Conservation (phyloP, 1,140 invertebrate genomes). For the Euschistus heros region DNA sequence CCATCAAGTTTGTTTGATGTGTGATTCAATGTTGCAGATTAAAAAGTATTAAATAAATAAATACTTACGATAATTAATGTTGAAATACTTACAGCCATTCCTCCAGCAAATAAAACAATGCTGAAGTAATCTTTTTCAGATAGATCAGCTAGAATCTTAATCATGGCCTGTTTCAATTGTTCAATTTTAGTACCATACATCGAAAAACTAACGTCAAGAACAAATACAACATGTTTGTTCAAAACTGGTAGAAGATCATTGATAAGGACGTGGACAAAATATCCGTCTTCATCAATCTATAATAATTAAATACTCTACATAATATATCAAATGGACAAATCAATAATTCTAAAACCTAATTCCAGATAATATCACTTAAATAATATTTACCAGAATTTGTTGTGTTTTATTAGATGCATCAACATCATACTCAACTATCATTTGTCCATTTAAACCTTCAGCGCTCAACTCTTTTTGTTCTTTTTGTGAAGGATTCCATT, state of each 20-base stretch:
- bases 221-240: constrained; percentile 57
- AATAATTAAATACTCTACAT: too few species aligned
- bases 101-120: constrained; percentile 46
- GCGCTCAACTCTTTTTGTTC: constrained; percentile 38
- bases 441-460: constrained; percentile 47
- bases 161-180: constrained; percentile 55
- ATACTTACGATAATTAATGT: too few species aligned
- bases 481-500: constrained; percentile 28
- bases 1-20: too few species aligned
- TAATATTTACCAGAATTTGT: constrained; percentile 42
- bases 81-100: constrained; percentile 20
- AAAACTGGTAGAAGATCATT: constrained; percentile 46
- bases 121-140: constrained; percentile 51
- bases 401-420: constrained; percentile 40
- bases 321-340: too few species aligned
- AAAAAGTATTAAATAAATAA: too few species aligned
- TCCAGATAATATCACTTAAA: too few species aligned
- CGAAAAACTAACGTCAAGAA: constrained; percentile 57
- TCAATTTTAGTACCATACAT: constrained; percentile 53
- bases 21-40: too few species aligned
- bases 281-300: constrained; percentile 44
- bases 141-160: constrained; percentile 48
- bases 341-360: too few species aligned
- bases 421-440: constrained; percentile 53
- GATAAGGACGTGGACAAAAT: constrained; percentile 66